Percentiles rank a stretch among this genome's conserved stretches.
These are phyloP conservation scores for Amblyjoppa proteus DNA, from an alignment of 2,888 invertebrate species.

Conservation along the genomic window DNA sequence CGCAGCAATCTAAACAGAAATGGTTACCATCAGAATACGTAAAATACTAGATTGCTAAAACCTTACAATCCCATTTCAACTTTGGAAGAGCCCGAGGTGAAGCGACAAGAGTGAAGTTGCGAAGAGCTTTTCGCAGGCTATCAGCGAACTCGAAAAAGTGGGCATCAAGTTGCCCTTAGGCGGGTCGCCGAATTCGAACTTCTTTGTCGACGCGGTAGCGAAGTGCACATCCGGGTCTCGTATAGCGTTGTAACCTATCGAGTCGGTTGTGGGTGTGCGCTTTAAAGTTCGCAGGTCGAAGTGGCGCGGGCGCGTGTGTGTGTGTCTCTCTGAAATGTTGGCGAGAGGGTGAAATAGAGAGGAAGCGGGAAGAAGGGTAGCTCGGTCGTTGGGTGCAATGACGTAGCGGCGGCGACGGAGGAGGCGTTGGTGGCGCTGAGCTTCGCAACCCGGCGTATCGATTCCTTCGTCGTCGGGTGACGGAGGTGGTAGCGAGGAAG, in stretches of 20 bases:
- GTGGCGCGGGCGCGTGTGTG: conserved; percentile 41
- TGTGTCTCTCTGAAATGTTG: conserved; percentile 47
- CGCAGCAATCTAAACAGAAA: no score
- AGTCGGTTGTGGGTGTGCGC: conserved; percentile 44
- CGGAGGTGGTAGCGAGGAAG: conserved; percentile 65
- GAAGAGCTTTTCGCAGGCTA: conserved; percentile 18
- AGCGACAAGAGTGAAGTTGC: not conserved
- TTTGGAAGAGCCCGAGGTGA: not conserved
- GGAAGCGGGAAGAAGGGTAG: conserved; percentile 67
- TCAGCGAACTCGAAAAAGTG: not conserved
- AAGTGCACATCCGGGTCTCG: conserved; percentile 65
- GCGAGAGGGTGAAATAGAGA: conserved; percentile 50
- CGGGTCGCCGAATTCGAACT: conserved; percentile 44
- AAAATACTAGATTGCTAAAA: no score
- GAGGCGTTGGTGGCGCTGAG: conserved; percentile 83
- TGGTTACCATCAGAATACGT: no score
- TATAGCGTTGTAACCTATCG: conserved; percentile 26
- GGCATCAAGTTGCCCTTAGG: not conserved
- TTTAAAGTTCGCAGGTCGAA: conserved; percentile 54
- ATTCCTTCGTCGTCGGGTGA: conserved; percentile 76
- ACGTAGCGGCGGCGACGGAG: conserved; percentile 78
- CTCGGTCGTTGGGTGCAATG: conserved; percentile 81
- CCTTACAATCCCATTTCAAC: not conserved
- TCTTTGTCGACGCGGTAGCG: conserved; percentile 52
- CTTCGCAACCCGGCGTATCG: conserved; percentile 82